Percentiles rank a stretch among this genome's conserved stretches.
Conservation (phyloP, 2,113 vertebrate species). For the Gymnogyps californianus region DNA sequence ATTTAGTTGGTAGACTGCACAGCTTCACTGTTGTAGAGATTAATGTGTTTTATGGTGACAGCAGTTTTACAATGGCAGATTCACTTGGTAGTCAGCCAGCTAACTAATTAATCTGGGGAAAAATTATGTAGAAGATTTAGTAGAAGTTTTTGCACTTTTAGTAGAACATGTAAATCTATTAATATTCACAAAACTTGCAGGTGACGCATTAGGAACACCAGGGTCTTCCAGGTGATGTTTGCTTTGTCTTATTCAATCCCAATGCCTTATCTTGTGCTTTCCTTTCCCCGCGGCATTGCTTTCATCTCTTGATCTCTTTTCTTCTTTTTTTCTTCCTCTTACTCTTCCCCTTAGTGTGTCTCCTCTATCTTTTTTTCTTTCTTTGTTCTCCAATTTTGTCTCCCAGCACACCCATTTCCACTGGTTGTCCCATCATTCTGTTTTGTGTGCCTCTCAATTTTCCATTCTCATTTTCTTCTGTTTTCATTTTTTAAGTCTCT, state of each 20-base stretch:
- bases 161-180: not conserved
- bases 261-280: not conserved
- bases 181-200: not conserved
- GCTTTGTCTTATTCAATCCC: not conserved
- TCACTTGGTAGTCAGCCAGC: not conserved
- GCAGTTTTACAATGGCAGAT: not conserved
- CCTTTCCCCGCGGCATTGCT: not conserved
- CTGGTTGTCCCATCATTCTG: not conserved
- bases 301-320: not conserved
- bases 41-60: not conserved
- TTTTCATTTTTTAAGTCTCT: not conserved
- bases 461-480: not conserved
- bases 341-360: not conserved
- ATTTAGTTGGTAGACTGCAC: not conserved
- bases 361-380: not conserved
- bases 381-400: not conserved
- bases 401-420: not conserved
- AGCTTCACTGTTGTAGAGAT: not conserved
- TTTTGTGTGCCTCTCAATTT: not conserved
- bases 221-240: not conserved
- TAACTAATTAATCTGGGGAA: not conserved
- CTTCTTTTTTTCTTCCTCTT: not conserved
- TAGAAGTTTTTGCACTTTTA: not conserved
- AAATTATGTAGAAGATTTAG: not conserved
- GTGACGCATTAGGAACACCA: not conserved